These are phyloP conservation scores for Rhodinocichla rosea DNA, from an alignment of 2,113 vertebrate genomes.

Conservation along the genomic window DNA sequence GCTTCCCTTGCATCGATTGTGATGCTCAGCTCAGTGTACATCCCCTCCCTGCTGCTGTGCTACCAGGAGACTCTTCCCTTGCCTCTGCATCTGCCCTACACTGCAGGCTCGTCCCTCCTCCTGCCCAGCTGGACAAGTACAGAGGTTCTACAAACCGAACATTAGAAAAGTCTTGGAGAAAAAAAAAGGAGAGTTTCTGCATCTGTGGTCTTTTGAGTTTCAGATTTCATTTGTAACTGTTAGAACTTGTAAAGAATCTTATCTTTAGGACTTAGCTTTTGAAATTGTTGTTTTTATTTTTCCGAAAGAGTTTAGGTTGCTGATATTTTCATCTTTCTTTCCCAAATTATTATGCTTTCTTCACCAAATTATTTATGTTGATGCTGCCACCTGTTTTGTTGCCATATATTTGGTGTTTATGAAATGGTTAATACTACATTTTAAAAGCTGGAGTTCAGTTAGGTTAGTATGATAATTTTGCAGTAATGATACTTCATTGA, in stretches of 20 bases:
- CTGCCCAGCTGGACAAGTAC: neutral
- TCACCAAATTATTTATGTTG: neutral
- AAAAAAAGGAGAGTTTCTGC: neutral
- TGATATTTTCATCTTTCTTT: neutral
- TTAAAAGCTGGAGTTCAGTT: neutral
- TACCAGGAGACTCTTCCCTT: neutral
- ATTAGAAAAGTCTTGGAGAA: neutral
- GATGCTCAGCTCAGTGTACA: neutral
- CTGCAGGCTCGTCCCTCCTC: neutral
- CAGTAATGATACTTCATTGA: neutral
- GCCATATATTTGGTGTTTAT: neutral
- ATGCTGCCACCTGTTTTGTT: neutral
- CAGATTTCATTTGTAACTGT: neutral
- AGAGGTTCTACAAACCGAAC: neutral
- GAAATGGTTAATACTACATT: neutral
- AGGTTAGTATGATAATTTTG: neutral
- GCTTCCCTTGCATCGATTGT: neutral
- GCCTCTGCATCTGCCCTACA: neutral
- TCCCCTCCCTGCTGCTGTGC: rapidly evolving
- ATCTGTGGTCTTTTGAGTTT: neutral
- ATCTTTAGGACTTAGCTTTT: neutral
- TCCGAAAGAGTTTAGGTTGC: neutral
- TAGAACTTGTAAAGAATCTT: neutral
- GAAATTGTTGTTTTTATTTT: neutral
- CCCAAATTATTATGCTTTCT: neutral